Evolutionary conservation across 2,888 invertebrate genomes (phyloP), one percentile per base, ranked within the genome.

Genomic region (Pteria penguin): DNA sequence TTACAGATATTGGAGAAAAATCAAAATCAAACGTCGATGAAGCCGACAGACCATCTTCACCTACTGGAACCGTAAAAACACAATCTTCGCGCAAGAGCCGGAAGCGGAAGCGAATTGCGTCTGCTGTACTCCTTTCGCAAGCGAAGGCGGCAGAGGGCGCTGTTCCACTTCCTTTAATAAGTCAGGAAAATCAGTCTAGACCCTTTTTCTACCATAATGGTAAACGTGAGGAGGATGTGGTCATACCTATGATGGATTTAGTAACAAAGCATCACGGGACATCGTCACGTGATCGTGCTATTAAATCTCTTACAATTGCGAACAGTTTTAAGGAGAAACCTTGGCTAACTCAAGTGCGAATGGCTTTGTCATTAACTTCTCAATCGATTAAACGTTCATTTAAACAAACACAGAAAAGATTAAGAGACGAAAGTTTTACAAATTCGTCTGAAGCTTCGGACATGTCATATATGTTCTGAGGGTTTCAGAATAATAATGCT

Each of bases 251-350:
- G 45, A 82, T 91, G 63, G 82, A 80, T 32, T 75, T 86, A 14
- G 90, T 89, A 27, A 73, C 90, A 8, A 83, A 85, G 58, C 85
- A 90, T 67, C 84, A 89, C 22, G 91, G 91, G 2, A 78, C 86
- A n/a, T 84, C 85, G 26, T 84, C 90, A 4, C 76, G 90, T 3
- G 91, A 91, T 61, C 87, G 91, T 55, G 92, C 92, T 63, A 86
- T 90, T 24, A 86, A 87, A 75, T 90, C 91, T n/a, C 80, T 92
- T 71, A 84, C 89, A 4, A 88, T 91, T n/a, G 90, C 92, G 8
- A 90, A 88, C 80, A 84, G 86, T 14, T 91, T 91, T 81, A 87
- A 87, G 62, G 91, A 91, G 66, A 91, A 90, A 78, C 89, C 92
- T 2, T 92, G 92, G 92, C 79, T 92, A 31, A 83, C 86, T 63